Evolutionary conservation across 2,888 invertebrate species (phyloP).

Genomic region (Drosophila vallismaia): DNA sequence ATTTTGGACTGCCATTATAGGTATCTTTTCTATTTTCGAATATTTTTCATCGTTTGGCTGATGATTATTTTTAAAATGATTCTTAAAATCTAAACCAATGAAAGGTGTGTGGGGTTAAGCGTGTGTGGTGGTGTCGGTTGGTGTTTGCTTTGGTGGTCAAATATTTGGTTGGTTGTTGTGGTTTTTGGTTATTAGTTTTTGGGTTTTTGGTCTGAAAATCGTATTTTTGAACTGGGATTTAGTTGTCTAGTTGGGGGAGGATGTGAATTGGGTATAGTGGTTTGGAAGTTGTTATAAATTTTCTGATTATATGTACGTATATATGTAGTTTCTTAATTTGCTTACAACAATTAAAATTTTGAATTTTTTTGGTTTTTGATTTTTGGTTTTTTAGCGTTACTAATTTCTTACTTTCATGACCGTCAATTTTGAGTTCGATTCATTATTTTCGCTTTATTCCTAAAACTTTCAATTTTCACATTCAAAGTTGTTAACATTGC

Average conservation of each 20-base stretch:
- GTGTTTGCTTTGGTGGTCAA: conserved; percentile 35
- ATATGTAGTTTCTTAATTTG: conserved; percentile 57
- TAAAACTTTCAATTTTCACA: conserved; percentile 34
- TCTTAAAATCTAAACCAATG: conserved; percentile 82
- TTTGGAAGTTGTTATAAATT: conserved; percentile 52
- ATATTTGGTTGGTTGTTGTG: conserved; percentile 17
- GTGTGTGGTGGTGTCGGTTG: conserved; percentile 27
- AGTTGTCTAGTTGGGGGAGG: conserved; percentile 5
- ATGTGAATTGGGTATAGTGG: conserved; percentile 22
- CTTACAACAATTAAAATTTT: conserved; percentile 81
- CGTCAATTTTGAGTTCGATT: conserved; percentile 28
- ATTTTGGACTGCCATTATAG: conserved; percentile 70
- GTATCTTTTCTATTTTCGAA: conserved; percentile 36
- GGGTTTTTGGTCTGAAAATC: conserved; percentile 11
- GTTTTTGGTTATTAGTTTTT: conserved; percentile 9
- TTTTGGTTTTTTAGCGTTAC: conserved; percentile 42
- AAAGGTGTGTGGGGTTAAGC: conserved; percentile 54
- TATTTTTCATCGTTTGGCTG: conserved; percentile 60
- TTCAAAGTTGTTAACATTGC: conserved; percentile 54
- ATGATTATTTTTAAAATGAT: conserved; percentile 77
- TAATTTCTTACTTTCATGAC: conserved; percentile 55
- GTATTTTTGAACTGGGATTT: conserved; percentile 1
- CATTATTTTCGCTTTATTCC: conserved; percentile 37
- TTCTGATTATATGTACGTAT: conserved; percentile 64
- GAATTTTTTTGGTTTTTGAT: conserved; percentile 60